Evolutionary conservation across 2,797 vertebrate genomes (phyloP), one percentile per base, ranked within the genome.

Genomic region (Chiroxiphia lanceolata): DNA sequence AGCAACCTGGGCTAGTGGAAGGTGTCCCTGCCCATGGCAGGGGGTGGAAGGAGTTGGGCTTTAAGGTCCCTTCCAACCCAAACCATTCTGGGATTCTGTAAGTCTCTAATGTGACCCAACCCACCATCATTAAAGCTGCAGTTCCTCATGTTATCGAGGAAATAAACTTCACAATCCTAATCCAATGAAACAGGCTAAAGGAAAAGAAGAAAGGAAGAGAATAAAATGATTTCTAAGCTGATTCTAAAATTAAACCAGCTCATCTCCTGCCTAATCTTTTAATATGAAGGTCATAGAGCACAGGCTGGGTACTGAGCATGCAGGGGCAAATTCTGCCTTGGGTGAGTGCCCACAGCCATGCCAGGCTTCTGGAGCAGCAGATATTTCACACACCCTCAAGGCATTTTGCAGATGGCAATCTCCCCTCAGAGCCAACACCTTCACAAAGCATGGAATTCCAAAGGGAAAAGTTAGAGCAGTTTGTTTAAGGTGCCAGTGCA

Each of bases 1-100:
- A 83, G 14, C 25, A 38, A 0, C 7, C 20, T 71, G n/a, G 45
- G 57, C 0, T 1, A 3, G 17, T 31, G 44, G 38, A 6, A 77
- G 14, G 19, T n/a, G 50, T 63, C 79, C 44, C 27, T 83, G 64
- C 5, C 40, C 56, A 56, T 12, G 42, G 42, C 56, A 63, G 23
- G 7, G 23, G 13, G 13, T 36, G 34, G 26, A 0, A 29, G 2
- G 5, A 13, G n/a, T 40, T 51, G 56, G 17, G 14, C 44, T n/a
- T 45, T 31, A 11, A 26, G 15, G 44, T 22, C n/a, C 23, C 38
- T 51, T 71, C 20, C 14, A 25, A 50, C 29, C 27, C 50, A 64
- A 57, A 64, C 11, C 57, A 64, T 26, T 26, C 38, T 10, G 14
- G 16, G 16, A 70, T 18, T 45, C 57, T 85, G 12, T 31, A 27